Percentiles rank a stretch among this genome's conserved stretches.
phyloP scores from a whole-genome alignment of 1,140 invertebrate genomes.

The Calosoma granatense region DNA sequence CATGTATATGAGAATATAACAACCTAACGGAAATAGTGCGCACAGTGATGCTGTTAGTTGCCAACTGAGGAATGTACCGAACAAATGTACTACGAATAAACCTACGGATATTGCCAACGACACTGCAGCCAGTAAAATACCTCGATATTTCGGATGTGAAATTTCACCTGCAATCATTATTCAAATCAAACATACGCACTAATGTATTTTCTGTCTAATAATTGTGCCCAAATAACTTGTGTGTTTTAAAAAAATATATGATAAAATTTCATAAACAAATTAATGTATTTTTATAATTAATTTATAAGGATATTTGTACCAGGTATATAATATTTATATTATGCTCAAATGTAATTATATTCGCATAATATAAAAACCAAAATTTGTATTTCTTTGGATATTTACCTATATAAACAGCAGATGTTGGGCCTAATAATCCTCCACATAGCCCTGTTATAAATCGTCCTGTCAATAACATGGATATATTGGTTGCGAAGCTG shows the following conservation, averaged over 20 bases:
- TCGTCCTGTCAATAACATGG: conserved; percentile 49
- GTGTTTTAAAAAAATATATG: no score
- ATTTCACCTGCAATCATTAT: conserved; percentile 39
- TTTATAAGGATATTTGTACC: no score
- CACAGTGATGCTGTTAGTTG: conserved; percentile 42
- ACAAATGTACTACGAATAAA: conserved; percentile 41
- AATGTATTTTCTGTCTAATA: no score
- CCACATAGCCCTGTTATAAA: conserved; percentile 52
- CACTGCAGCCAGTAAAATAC: conserved; percentile 43
- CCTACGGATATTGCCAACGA: conserved; percentile 44
- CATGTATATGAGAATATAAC: conserved; percentile 37
- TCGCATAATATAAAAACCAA: no score
- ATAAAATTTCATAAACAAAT: no score
- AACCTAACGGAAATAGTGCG: conserved; percentile 38
- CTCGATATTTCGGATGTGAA: conserved; percentile 42
- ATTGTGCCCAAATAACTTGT: no score
- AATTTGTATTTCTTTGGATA: no score
- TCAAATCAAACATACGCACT: no score
- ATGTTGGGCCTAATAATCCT: conserved; percentile 39
- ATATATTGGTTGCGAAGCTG: conserved; percentile 37
- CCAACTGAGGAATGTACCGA: conserved; percentile 52
- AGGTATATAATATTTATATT: no score
- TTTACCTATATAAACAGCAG: conserved; percentile 39
- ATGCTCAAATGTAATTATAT: no score
- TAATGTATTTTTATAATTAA: no score